Percentiles rank a stretch among this genome's conserved stretches.
Conservation (phyloP, 2,113 vertebrate genomes). For the Papio anubis region DNA sequence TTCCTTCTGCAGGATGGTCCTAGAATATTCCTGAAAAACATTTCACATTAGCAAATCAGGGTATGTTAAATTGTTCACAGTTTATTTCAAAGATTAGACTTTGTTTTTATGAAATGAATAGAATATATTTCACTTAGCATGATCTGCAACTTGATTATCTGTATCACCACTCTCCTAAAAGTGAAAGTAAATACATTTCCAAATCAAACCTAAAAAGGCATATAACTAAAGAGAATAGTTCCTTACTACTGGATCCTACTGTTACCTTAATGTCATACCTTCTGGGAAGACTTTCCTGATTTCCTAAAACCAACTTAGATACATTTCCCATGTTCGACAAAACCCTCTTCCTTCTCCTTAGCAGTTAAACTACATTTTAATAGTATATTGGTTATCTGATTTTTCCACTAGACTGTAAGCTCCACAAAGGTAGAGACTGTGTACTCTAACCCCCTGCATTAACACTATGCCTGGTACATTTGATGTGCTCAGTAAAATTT, state of each 20-base stretch:
- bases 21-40: constrained; percentile 38
- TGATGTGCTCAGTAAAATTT: neutral
- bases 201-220: constrained; percentile 28
- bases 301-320: neutral
- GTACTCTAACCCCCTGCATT: neutral
- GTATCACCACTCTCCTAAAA: neutral
- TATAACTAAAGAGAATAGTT: neutral
- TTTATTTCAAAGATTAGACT: neutral
- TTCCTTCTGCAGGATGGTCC: neutral
- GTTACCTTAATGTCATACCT: neutral
- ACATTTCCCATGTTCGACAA: neutral
- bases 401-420: neutral
- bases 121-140: neutral
- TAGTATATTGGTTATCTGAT: neutral
- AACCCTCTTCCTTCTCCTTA: neutral
- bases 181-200: neutral
- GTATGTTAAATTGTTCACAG: neutral
- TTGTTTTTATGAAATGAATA: neutral
- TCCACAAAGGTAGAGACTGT: neutral
- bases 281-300: neutral
- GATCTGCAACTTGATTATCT: neutral
- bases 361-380: neutral
- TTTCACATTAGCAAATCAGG: neutral
- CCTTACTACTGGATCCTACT: neutral
- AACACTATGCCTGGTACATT: neutral